Percentiles rank a stretch among this genome's conserved stretches.
Conservation (phyloP, 2,888 invertebrate genomes). For the Archips crataeganus region DNA sequence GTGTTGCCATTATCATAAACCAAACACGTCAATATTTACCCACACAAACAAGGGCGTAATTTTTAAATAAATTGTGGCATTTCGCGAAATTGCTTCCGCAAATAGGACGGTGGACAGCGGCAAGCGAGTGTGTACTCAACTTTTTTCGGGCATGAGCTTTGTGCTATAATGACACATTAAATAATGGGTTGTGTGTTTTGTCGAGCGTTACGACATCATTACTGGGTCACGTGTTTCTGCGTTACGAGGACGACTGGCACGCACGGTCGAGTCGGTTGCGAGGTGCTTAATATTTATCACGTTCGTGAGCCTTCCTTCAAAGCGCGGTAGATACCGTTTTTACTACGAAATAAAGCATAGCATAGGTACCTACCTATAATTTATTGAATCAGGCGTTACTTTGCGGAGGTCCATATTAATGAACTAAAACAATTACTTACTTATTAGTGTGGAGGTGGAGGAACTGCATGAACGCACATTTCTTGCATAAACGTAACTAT, state of each 20-base stretch:
- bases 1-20: conserved; percentile 86
- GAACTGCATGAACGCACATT: no score
- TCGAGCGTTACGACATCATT: conserved; percentile 38
- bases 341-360: neutral
- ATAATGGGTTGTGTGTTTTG: conserved; percentile 35
- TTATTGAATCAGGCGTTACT: no score
- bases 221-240: conserved; percentile 10
- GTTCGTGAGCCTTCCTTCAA: neutral
- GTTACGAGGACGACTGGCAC: neutral
- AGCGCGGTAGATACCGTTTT: neutral
- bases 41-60: conserved; percentile 85
- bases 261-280: neutral
- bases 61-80: conserved; percentile 87
- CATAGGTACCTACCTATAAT: neutral
- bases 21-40: conserved; percentile 86
- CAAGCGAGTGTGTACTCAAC: conserved; percentile 73
- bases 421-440: no score
- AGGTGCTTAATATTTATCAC: conserved; percentile 1
- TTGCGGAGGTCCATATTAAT: no score
- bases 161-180: conserved; percentile 55
- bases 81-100: conserved; percentile 85
- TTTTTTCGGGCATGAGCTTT: conserved; percentile 74
- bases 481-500: no score
- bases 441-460: no score
- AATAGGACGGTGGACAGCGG: conserved; percentile 80